phyloP scores from a whole-genome alignment of 1,140 invertebrate genomes.

The Orussus abietinus region DNA sequence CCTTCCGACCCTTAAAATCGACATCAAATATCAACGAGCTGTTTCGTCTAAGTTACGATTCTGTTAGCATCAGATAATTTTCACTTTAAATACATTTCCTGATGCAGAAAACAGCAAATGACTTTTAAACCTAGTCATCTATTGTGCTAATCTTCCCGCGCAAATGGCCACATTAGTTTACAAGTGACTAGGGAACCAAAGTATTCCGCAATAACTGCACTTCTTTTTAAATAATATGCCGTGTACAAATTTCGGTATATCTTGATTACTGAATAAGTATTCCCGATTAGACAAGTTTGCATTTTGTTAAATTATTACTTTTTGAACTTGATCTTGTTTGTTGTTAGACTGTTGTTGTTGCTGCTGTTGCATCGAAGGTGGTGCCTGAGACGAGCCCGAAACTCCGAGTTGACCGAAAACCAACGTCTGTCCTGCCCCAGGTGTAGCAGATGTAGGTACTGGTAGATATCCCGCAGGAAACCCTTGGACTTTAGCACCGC shows the following conservation, averaged over 20 bases:
- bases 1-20: too few species aligned
- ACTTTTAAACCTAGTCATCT: too few species aligned
- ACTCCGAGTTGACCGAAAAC: conserved; percentile 76
- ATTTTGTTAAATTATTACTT: conserved; percentile 27
- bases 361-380: conserved; percentile 45
- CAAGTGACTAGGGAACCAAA: neutral
- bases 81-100: too few species aligned
- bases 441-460: conserved; percentile 73
- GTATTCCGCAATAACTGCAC: neutral
- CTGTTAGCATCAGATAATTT: too few species aligned
- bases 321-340: conserved; percentile 50
- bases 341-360: conserved; percentile 44
- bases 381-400: conserved; percentile 66
- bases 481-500: conserved; percentile 53
- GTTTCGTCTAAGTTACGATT: too few species aligned
- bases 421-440: conserved; percentile 70
- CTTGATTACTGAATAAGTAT: too few species aligned
- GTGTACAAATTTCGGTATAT: too few species aligned
- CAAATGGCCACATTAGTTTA: conserved; percentile 10
- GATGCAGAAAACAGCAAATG: too few species aligned
- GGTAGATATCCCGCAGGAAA: conserved; percentile 59
- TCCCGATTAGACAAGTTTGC: too few species aligned
- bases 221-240: too few species aligned
- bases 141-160: too few species aligned
- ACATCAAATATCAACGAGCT: conserved; percentile 46